phyloP scores from a whole-genome alignment of 1,140 invertebrate species.

The Anastrepha obliqua region DNA sequence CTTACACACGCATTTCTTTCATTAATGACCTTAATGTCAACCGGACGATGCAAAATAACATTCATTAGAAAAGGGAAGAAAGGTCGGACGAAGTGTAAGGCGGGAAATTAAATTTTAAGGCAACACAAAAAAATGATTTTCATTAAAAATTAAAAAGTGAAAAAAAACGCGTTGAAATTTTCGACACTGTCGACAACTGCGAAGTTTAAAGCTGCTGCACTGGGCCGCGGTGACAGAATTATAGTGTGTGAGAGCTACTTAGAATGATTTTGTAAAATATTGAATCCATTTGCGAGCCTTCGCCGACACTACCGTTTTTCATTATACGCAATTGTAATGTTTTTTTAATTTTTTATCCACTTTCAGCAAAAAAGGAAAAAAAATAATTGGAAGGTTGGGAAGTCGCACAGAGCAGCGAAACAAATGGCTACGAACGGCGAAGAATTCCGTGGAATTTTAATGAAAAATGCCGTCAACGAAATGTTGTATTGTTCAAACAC shows the following conservation, averaged over 20 bases:
- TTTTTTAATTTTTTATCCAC: constrained; percentile 4
- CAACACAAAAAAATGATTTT: constrained; percentile 26
- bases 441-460: constrained; percentile 69
- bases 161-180: background rate
- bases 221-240: background rate
- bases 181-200: background rate
- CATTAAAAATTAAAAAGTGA: constrained; percentile 16
- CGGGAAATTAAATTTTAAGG: constrained; percentile 3
- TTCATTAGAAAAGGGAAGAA: constrained; percentile 19
- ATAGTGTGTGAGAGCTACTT: constrained; percentile 14
- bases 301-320: background rate
- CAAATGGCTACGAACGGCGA: constrained; percentile 58
- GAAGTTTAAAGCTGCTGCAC: background rate
- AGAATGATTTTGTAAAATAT: constrained; percentile 70
- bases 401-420: background rate
- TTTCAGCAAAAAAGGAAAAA: background rate
- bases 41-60: constrained; percentile 21
- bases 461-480: constrained; percentile 70
- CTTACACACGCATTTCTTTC: background rate
- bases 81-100: background rate
- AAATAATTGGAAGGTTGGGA: background rate
- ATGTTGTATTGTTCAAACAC: constrained; percentile 62
- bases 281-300: constrained; percentile 70
- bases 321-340: background rate
- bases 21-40: constrained; percentile 55